Percentiles rank a stretch among this genome's conserved stretches.
phyloP scores from a whole-genome alignment of 2,888 invertebrate genomes.

The Plebejus anna region DNA sequence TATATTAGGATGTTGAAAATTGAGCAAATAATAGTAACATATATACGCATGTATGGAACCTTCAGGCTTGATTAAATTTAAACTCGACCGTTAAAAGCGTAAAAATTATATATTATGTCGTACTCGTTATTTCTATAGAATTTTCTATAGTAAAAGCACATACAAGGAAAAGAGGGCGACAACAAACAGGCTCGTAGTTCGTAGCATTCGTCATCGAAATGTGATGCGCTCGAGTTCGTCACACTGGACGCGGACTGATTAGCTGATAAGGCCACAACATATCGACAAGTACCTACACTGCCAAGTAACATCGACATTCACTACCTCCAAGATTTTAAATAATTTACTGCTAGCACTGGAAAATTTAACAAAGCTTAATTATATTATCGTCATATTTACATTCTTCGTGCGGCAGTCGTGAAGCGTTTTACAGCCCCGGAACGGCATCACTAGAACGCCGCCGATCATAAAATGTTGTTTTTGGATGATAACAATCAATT shows the following conservation, averaged over 20 bases:
- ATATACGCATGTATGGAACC: constrained; percentile 28
- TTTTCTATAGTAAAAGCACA: constrained; percentile 24
- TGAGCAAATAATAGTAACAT: constrained; percentile 28
- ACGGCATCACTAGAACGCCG: constrained; percentile 57
- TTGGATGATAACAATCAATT: constrained; percentile 72
- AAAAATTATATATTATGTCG: background rate
- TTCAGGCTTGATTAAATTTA: constrained; percentile 18
- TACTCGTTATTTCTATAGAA: constrained; percentile 23
- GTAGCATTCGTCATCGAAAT: constrained; percentile 15
- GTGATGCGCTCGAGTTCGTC: background rate
- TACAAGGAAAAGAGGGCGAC: constrained; percentile 28
- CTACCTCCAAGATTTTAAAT: background rate
- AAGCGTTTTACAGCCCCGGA: constrained; percentile 57
- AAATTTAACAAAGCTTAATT: background rate
- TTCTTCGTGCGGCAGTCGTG: constrained; percentile 46
- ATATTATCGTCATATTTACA: background rate
- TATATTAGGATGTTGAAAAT: constrained; percentile 22
- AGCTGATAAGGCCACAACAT: constrained; percentile 18
- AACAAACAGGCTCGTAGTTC: constrained; percentile 28
- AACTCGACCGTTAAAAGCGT: constrained; percentile 21
- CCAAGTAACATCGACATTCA: background rate
- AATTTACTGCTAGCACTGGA: background rate
- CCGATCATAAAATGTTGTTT: constrained; percentile 64
- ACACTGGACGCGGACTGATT: constrained; percentile 9
- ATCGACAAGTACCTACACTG: constrained; percentile 8